These are phyloP conservation scores for Drosophila subpulchrella DNA, from an alignment of 1,140 invertebrate species.

Conservation along the genomic window DNA sequence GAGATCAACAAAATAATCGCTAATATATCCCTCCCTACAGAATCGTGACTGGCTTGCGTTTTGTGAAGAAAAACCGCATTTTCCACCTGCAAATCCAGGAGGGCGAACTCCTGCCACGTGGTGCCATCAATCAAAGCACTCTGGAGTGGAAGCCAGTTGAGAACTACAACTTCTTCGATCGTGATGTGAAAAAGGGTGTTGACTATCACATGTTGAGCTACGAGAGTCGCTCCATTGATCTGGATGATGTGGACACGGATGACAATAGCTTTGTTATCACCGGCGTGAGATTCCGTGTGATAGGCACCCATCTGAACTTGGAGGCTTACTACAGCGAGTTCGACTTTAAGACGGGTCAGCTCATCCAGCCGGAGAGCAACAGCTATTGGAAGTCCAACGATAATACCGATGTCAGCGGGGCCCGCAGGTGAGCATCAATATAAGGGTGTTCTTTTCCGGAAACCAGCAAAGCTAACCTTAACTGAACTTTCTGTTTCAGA, in stretches of 20 bases:
- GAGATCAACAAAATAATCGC: background rate
- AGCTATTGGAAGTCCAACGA: constrained; percentile 93
- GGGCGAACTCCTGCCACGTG: constrained; percentile 88
- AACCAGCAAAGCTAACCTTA: constrained; percentile 5
- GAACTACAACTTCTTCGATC: constrained; percentile 86
- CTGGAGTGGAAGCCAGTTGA: constrained; percentile 89
- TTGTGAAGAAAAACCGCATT: constrained; percentile 90
- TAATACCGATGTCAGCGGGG: constrained; percentile 88
- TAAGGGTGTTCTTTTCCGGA: constrained; percentile 2
- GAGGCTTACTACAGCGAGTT: constrained; percentile 92
- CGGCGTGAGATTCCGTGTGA: constrained; percentile 89
- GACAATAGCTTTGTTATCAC: constrained; percentile 87
- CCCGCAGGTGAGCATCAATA: constrained; percentile 54
- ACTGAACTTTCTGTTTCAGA: constrained; percentile 76
- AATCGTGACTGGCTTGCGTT: constrained; percentile 91
- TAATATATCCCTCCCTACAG: constrained; percentile 83
- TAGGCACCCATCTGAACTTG: constrained; percentile 93
- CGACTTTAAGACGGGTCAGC: constrained; percentile 90
- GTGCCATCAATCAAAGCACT: constrained; percentile 87
- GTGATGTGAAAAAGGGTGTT: constrained; percentile 85
- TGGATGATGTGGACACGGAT: constrained; percentile 90
- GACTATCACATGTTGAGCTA: constrained; percentile 92
- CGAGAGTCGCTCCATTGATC: constrained; percentile 90
- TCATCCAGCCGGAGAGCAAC: constrained; percentile 86
- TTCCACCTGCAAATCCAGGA: constrained; percentile 94